Evolutionary conservation across 2,797 vertebrate genomes (phyloP).

Genomic region (Alauda arvensis): DNA sequence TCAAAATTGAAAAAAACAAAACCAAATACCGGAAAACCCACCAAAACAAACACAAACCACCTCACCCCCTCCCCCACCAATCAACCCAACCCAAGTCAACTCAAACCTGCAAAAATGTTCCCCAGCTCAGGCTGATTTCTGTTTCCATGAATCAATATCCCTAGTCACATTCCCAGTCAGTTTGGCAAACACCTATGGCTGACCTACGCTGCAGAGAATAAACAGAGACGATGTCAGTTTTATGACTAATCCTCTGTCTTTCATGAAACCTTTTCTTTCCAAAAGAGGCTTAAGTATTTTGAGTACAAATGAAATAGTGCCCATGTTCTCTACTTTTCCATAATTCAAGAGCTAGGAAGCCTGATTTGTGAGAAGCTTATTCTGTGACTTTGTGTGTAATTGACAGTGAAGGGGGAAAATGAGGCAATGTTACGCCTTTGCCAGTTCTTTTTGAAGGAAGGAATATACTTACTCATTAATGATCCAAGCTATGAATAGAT

Average conservation of each 20-base stretch:
- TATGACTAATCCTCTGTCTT: slow-evolving; percentile 25
- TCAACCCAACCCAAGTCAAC: too few species aligned
- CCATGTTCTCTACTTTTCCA: slow-evolving; percentile 15
- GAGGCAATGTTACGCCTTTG: slow-evolving; percentile 14
- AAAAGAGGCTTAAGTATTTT: slow-evolving; percentile 11
- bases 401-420: slow-evolving; percentile 50
- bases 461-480: slow-evolving; percentile 46
- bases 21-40: not conserved
- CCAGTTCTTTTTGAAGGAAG: slow-evolving; percentile 11
- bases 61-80: too few species aligned
- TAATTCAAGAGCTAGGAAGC: slow-evolving; percentile 38
- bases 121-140: not conserved
- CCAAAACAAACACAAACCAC: not conserved
- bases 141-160: not conserved
- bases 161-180: not conserved
- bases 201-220: not conserved
- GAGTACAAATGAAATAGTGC: not conserved
- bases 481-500: slow-evolving; percentile 38
- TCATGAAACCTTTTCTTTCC: slow-evolving; percentile 10
- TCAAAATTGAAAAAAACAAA: not conserved
- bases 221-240: not conserved
- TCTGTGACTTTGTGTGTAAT: slow-evolving; percentile 44
- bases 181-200: not conserved
- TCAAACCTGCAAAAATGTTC: not conserved
- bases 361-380: slow-evolving; percentile 33